These are phyloP conservation scores for Neostethus bicornis DNA, from an alignment of 2,797 vertebrate species.

Conservation along the genomic window DNA sequence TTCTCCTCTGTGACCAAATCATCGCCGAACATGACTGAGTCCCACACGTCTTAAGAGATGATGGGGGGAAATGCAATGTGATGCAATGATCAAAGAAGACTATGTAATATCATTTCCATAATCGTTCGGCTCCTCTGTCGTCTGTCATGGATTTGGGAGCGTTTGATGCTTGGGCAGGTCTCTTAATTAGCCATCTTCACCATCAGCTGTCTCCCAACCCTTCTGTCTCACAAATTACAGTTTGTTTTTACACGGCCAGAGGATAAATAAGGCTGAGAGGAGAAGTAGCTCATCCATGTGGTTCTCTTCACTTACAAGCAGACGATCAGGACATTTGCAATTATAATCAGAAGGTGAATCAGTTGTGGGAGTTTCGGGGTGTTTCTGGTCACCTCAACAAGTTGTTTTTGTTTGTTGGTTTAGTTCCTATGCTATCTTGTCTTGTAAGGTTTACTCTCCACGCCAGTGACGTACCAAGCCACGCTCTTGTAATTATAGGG, in stretches of 20 bases:
- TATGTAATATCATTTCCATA: slow-evolving; percentile 84
- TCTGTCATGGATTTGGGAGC: slow-evolving; percentile 76
- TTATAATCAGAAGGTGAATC: slow-evolving; percentile 38
- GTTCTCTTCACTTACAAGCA: slow-evolving; percentile 52
- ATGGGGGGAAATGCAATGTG: slow-evolving; percentile 77
- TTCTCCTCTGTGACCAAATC: slow-evolving; percentile 77
- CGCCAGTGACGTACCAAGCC: slow-evolving; percentile 28
- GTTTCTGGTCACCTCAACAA: slow-evolving; percentile 42
- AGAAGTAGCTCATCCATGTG: slow-evolving; percentile 41
- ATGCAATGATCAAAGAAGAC: slow-evolving; percentile 83
- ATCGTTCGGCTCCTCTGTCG: slow-evolving; percentile 75
- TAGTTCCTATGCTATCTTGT: slow-evolving; percentile 11
- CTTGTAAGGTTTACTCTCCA: slow-evolving; percentile 49
- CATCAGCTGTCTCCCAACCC: slow-evolving; percentile 74
- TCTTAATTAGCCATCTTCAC: slow-evolving; percentile 79
- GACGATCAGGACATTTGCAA: slow-evolving; percentile 33
- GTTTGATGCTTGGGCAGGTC: slow-evolving; percentile 81
- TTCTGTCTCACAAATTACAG: slow-evolving; percentile 71
- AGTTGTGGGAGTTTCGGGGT: not conserved
- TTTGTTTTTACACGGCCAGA: slow-evolving; percentile 62
- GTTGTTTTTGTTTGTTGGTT: slow-evolving; percentile 27
- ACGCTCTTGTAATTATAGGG: slow-evolving; percentile 58
- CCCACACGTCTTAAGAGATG: slow-evolving; percentile 73
- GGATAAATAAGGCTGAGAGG: slow-evolving; percentile 42
- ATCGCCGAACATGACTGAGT: slow-evolving; percentile 69